phyloP scores from a whole-genome alignment of 1,140 invertebrate genomes.

The Whitmania pigra region DNA sequence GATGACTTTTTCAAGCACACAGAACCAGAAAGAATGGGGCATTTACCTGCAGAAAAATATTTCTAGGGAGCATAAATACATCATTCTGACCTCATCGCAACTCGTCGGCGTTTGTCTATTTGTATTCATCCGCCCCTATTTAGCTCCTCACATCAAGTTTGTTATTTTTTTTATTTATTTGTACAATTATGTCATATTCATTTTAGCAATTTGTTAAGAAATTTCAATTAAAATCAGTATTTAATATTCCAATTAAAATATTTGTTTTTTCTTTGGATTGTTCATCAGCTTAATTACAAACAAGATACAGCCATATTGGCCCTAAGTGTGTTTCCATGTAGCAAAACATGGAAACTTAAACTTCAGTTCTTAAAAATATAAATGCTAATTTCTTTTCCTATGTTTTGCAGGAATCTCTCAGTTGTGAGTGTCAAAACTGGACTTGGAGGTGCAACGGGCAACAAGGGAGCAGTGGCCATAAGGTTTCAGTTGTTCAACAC shows the following conservation, averaged over 20 bases:
- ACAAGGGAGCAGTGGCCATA: conserved; percentile 93
- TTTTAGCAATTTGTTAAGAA: no score
- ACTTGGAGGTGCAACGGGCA: conserved; percentile 74
- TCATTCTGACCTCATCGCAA: conserved; percentile 84
- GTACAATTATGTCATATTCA: background rate
- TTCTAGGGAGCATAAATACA: conserved; percentile 73
- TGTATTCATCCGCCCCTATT: conserved; percentile 74
- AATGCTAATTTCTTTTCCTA: background rate
- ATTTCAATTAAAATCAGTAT: no score
- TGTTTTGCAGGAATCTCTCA: conserved; percentile 61
- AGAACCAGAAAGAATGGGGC: conserved; percentile 91
- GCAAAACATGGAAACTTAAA: no score
- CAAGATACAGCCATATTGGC: no score
- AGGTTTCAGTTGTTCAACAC: conserved; percentile 78
- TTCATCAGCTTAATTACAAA: no score
- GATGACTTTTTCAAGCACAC: conserved; percentile 50
- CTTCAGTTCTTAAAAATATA: no score
- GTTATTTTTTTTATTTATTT: conserved; percentile 23
- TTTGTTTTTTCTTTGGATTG: no score
- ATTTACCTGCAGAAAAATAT: conserved; percentile 84
- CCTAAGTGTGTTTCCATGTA: no score
- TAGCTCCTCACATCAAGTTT: conserved; percentile 64
- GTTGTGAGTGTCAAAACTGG: conserved; percentile 94
- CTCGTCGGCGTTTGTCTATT: conserved; percentile 95
- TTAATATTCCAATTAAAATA: no score